Percentiles rank a stretch among this genome's conserved stretches.
These are phyloP conservation scores for Elaphurus davidianus DNA, from an alignment of 2,113 vertebrate genomes.

Conservation along the genomic window DNA sequence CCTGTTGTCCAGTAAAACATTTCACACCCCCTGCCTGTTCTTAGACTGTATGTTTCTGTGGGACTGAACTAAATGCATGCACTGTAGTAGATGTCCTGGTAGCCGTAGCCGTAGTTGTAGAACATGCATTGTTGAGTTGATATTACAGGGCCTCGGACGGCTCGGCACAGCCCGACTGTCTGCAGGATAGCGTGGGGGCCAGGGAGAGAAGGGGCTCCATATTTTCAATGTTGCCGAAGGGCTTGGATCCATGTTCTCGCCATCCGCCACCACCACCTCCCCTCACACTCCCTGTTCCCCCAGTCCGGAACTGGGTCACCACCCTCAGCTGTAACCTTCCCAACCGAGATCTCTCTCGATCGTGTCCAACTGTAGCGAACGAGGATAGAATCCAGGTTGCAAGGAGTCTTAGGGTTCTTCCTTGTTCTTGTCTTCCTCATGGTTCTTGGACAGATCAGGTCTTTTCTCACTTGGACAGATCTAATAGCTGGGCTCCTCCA, in stretches of 20 bases:
- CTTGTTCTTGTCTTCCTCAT: conserved; percentile 11
- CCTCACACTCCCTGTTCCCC: conserved; percentile 65
- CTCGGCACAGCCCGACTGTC: conserved; percentile 71
- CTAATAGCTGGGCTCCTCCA: neutral
- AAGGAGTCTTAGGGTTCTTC: neutral
- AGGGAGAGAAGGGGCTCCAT: conserved; percentile 77
- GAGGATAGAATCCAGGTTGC: neutral
- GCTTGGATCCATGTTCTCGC: conserved; percentile 83
- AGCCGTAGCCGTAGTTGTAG: conserved; percentile 86
- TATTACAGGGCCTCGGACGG: conserved; percentile 79
- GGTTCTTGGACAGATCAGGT: conserved; percentile 1
- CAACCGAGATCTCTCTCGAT: neutral
- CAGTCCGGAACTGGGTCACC: conserved; percentile 59
- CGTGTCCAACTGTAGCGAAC: neutral
- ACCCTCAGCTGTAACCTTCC: conserved; percentile 55
- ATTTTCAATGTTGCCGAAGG: conserved; percentile 73
- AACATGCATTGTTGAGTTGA: conserved; percentile 88
- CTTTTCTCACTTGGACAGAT: neutral
- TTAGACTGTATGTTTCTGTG: conserved; percentile 89
- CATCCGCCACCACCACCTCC: conserved; percentile 78
- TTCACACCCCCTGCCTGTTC: conserved; percentile 88
- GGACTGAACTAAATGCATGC: conserved; percentile 89
- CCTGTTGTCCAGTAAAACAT: conserved; percentile 87
- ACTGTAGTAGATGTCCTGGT: conserved; percentile 84
- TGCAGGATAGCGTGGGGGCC: conserved; percentile 75